Evolutionary conservation across 2,888 invertebrate species (phyloP), one percentile per base, ranked within the genome.

Genomic region (Drosophila histrio): DNA sequence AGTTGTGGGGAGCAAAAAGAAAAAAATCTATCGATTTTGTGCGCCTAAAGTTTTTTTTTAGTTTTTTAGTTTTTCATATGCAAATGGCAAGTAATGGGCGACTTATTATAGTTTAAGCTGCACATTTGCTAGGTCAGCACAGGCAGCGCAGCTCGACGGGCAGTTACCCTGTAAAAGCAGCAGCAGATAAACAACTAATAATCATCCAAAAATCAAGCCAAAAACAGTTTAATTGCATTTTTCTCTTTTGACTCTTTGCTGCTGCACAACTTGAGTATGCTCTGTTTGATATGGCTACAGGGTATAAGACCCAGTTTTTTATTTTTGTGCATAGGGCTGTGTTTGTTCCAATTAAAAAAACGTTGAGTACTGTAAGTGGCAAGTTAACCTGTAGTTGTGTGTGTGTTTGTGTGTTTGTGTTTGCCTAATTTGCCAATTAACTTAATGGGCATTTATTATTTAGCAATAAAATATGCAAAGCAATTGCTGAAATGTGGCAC

Each of bases 381-480:
- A 72, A 63, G 50, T 63, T 46, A 46, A 77, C 54, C 41, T 59
- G 41, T 36, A 46, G 19, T 59, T 39, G 34, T 53, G 41, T 53
- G 28, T 46, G 56, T 49, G 34, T 30, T 30, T 49, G 32, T 39
- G 13, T 30, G 41, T 46, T 53, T 72, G 60, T 58, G 38, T 77
- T 76, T 79, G 85, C 84, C 88, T 86, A 88, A 88, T 88, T 88
- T 88, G 87, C 87, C 88, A 88, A 88, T 88, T 88, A 89, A 85
- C 58, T 89, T 88, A 88, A 88, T 88, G 82, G 89, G 80, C 82
- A 84, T 89, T 87, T 85, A 87, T 89, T 89, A 87, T 87, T 89
- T 87, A 88, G 81, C 81, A 89, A 89, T 87, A 89, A 87, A 87
- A 87, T 89, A 89, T 88, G 84, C 84, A 87, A 80, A 81, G 74